phyloP scores from a whole-genome alignment of 2,888 invertebrate species.

The Microctonus aethiopoides region DNA sequence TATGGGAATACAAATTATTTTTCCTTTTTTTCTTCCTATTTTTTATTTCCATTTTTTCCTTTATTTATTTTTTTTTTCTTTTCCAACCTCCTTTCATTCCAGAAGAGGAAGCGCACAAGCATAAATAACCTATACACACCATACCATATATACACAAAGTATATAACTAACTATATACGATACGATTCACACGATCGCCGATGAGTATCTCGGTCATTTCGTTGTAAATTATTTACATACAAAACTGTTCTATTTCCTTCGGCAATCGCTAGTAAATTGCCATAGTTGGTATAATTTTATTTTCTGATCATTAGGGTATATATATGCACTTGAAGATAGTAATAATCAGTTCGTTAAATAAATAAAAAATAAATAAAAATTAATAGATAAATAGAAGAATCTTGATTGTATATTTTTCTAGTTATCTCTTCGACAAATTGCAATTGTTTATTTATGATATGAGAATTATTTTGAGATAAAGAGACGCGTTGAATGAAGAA shows the following conservation, averaged over 20 bases:
- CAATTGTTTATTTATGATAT: neutral
- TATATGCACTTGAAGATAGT: neutral
- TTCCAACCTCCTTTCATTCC: conserved; percentile 1
- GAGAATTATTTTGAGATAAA: neutral
- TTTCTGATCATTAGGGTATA: neutral
- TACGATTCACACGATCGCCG: conserved; percentile 23
- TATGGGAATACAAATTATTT: neutral
- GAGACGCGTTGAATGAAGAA: neutral
- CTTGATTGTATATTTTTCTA: neutral
- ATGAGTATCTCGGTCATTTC: conserved; percentile 25
- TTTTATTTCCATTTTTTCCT: too few relatives aligned
- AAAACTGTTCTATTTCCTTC: conserved; percentile 13
- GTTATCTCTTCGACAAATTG: neutral
- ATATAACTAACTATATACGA: conserved; percentile 8
- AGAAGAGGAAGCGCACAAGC: conserved; percentile 11
- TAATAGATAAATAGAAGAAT: neutral
- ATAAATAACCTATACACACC: conserved; percentile 1
- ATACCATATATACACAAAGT: conserved; percentile 11
- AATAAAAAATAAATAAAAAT: neutral
- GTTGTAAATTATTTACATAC: conserved; percentile 21
- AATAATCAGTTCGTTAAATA: neutral
- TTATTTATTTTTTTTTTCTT: neutral
- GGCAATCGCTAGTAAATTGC: neutral
- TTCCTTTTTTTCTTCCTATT: neutral
- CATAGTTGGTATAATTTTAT: neutral